phyloP scores from a whole-genome alignment of 2,888 invertebrate species.

The Dyspetes luteomarginatus region DNA sequence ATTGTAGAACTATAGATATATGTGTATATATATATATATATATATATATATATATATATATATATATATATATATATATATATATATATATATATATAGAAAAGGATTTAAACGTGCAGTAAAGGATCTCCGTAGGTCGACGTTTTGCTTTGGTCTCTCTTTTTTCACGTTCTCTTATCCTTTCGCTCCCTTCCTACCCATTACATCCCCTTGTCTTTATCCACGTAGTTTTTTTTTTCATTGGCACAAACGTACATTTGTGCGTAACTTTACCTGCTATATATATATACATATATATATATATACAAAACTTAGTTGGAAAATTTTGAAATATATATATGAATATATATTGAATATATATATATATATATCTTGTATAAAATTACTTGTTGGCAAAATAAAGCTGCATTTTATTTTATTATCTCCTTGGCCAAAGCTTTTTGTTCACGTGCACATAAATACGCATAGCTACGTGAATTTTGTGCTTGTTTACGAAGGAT shows the following conservation, averaged over 20 bases:
- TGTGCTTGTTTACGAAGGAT: neutral
- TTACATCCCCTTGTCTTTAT: conserved; percentile 35
- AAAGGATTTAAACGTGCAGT: conserved; percentile 51
- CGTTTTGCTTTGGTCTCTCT: conserved; percentile 44
- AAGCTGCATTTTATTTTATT: too few relatives aligned
- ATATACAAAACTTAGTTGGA: too few relatives aligned
- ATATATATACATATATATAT: too few relatives aligned
- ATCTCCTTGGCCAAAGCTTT: conserved; percentile 12
- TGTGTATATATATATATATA: neutral
- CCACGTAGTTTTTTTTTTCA: neutral
- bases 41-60: neutral
- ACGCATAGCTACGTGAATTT: conserved; percentile 16
- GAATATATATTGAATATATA: too few relatives aligned
- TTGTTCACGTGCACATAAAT: conserved; percentile 9
- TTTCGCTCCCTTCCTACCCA: conserved; percentile 10
- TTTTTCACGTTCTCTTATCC: conserved; percentile 16
- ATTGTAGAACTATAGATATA: neutral
- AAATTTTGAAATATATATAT: too few relatives aligned
- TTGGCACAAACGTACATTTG: conserved; percentile 32
- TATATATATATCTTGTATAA: too few relatives aligned
- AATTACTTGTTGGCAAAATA: too few relatives aligned
- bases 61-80: neutral
- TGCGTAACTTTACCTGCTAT: conserved; percentile 37
- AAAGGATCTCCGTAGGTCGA: conserved; percentile 55
- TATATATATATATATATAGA: neutral